These are phyloP conservation scores for Perca schrenkii DNA, from an alignment of 2,113 vertebrate genomes.

Conservation along the genomic window DNA sequence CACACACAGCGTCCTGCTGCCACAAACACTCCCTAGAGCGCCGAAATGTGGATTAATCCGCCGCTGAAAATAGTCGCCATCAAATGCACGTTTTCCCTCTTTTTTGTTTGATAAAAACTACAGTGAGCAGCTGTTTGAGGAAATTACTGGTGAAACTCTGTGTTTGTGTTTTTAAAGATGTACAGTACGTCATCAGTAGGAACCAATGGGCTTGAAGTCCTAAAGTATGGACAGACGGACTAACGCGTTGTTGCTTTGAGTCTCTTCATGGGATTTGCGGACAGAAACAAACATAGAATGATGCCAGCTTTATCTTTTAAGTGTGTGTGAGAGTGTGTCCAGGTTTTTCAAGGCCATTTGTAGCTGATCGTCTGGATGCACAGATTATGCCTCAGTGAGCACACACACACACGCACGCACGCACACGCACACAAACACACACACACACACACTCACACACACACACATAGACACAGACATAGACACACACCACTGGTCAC, in stretches of 20 bases:
- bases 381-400: background rate
- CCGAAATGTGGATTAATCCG: slow-evolving; percentile 5
- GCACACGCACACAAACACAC: background rate
- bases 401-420: background rate
- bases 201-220: background rate
- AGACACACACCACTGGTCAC: slow-evolving; percentile 24
- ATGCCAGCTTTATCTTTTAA: background rate
- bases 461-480: background rate
- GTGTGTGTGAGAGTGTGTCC: background rate
- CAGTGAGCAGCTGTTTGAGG: background rate
- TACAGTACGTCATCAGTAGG: background rate
- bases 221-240: background rate
- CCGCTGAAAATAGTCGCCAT: slow-evolving; percentile 6
- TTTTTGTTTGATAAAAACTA: background rate
- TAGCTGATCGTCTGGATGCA: background rate
- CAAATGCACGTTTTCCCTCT: background rate
- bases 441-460: background rate
- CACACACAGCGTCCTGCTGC: slow-evolving; percentile 4
- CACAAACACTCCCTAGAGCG: background rate
- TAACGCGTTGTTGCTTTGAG: background rate
- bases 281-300: background rate
- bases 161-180: background rate
- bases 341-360: slow-evolving; percentile 23
- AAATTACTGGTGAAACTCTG: background rate
- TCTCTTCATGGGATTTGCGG: background rate